Percentiles rank a stretch among this genome's conserved stretches.
phyloP scores from a whole-genome alignment of 2,113 vertebrate species.

The Pipra filicauda region DNA sequence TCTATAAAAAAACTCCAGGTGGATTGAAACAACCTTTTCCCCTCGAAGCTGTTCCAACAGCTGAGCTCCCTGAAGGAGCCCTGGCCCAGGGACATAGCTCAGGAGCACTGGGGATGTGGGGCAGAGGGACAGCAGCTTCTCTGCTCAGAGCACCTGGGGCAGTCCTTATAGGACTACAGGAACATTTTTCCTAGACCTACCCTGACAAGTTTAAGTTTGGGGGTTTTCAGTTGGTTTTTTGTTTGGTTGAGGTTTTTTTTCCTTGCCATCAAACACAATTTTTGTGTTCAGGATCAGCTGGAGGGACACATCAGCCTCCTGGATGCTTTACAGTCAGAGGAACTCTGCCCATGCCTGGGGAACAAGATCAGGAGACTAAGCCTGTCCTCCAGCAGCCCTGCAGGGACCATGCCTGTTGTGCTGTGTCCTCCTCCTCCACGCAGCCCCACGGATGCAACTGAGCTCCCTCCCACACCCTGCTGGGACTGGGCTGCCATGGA shows the following conservation, averaged over 20 bases:
- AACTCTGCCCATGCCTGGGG: rapidly evolving
- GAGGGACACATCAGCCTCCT: neutral
- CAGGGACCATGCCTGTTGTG: neutral
- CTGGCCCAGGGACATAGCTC: neutral
- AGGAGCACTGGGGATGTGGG: neutral
- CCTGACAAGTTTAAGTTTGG: neutral
- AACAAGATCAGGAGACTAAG: neutral
- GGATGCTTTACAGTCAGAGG: neutral
- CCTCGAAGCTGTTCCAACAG: neutral
- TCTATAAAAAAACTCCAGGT: neutral
- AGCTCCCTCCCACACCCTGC: neutral
- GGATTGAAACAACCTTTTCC: neutral
- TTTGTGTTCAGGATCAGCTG: neutral
- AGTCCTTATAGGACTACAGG: neutral
- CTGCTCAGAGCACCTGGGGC: neutral
- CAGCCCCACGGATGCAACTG: neutral
- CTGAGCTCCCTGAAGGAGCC: neutral
- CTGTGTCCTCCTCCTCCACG: neutral
- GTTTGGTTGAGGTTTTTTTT: rapidly evolving
- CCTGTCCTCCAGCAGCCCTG: neutral
- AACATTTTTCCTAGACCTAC: neutral
- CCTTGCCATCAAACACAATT: neutral
- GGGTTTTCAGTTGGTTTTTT: neutral
- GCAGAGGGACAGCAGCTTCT: neutral
- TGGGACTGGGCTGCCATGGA: neutral